These are phyloP conservation scores for Clupea harengus DNA, from an alignment of 2,113 vertebrate species.

Conservation along the genomic window DNA sequence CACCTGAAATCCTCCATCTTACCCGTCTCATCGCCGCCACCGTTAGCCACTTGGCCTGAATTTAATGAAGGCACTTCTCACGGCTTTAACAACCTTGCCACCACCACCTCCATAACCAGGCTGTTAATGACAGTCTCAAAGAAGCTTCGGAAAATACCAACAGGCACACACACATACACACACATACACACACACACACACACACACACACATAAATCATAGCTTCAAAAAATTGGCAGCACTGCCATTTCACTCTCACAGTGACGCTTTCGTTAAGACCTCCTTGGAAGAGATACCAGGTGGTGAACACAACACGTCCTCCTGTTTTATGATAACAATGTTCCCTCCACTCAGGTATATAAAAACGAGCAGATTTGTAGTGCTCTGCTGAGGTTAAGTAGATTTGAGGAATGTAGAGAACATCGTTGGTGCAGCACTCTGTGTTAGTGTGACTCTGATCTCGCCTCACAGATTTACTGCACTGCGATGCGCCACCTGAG, in stretches of 20 bases:
- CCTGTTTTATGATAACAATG: background rate
- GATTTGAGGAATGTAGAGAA: background rate
- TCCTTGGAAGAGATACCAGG: background rate
- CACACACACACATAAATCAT: background rate
- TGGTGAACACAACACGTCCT: background rate
- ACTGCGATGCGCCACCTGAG: background rate
- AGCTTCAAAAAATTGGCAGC: background rate
- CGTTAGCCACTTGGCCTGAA: background rate
- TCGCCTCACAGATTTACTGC: background rate
- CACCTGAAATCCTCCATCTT: conserved; percentile 45
- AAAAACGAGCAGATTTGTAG: background rate
- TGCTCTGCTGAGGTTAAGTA: background rate
- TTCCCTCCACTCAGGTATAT: background rate
- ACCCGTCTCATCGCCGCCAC: background rate
- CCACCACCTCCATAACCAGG: conserved; percentile 2
- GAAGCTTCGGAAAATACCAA: background rate
- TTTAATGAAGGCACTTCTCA: background rate
- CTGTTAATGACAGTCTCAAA: no score
- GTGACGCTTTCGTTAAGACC: background rate
- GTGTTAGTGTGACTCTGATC: background rate
- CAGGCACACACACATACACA: background rate
- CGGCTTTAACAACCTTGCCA: background rate
- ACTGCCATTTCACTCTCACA: background rate
- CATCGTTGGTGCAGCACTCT: background rate
- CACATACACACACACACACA: background rate